phyloP scores from a whole-genome alignment of 2,797 vertebrate species.

The Taenioides sp. region DNA sequence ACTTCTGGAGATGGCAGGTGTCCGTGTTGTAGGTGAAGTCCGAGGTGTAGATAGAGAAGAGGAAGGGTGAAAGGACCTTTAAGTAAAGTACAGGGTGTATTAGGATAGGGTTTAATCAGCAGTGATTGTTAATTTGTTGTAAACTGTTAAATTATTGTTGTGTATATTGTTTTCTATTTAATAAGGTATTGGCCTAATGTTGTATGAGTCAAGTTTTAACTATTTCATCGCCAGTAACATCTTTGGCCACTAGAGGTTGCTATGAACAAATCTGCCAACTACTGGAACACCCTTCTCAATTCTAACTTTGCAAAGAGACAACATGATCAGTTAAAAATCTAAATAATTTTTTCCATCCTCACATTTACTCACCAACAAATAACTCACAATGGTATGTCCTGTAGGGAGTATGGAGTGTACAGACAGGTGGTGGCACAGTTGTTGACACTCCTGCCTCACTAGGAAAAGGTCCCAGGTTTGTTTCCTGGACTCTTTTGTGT shows the following conservation, averaged over 20 bases:
- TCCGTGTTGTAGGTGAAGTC: too few species aligned
- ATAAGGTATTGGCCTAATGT: not conserved
- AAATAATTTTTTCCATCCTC: too few species aligned
- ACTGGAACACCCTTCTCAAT: not conserved
- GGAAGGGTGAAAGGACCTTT: too few species aligned
- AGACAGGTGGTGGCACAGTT: not conserved
- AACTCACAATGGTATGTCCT: not conserved
- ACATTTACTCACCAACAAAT: too few species aligned
- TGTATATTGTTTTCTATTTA: not conserved
- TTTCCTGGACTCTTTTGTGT: not conserved
- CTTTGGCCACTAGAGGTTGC: conserved; percentile 58
- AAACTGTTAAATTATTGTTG: not conserved
- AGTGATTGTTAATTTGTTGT: too few species aligned
- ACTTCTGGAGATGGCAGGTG: too few species aligned
- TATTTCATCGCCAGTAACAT: not conserved
- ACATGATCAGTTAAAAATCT: too few species aligned
- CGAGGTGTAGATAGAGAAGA: too few species aligned
- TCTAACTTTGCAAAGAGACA: not conserved
- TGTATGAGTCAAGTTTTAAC: not conserved
- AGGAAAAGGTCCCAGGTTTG: not conserved
- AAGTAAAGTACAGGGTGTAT: too few species aligned
- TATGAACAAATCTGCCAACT: conserved; percentile 14
- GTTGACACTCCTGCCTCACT: not conserved
- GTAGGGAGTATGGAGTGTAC: not conserved
- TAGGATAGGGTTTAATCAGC: too few species aligned